These are phyloP conservation scores for Fundulus diaphanus DNA, from an alignment of 2,797 vertebrate species.

Conservation along the genomic window DNA sequence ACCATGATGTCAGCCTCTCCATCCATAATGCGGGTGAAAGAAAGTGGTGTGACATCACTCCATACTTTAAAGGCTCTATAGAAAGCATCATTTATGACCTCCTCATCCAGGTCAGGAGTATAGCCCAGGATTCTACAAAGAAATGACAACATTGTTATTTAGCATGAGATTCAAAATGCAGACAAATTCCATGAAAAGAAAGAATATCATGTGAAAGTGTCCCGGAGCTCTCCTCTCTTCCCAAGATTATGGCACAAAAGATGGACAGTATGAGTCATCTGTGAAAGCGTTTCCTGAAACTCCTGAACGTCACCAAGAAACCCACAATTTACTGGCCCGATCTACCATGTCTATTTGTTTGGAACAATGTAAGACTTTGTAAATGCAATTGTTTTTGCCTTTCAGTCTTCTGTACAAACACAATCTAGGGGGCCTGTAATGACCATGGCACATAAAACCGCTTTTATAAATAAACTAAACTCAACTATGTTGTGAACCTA, in stretches of 20 bases:
- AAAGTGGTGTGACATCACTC: slow-evolving; percentile 93
- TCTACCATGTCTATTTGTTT: slow-evolving; percentile 31
- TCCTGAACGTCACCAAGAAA: slow-evolving; percentile 38
- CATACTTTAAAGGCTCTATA: slow-evolving; percentile 96
- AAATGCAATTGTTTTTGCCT: slow-evolving; percentile 67
- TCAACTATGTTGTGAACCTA: slow-evolving; percentile 59
- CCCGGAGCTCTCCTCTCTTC: neutral
- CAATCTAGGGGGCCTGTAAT: slow-evolving; percentile 40
- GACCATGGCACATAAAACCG: slow-evolving; percentile 38
- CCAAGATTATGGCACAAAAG: slow-evolving; percentile 27
- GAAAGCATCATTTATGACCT: slow-evolving; percentile 95
- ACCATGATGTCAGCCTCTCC: slow-evolving; percentile 99
- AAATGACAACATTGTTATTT: slow-evolving; percentile 2
- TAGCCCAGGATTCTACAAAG: slow-evolving; percentile 91
- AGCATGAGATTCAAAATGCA: slow-evolving; percentile 1
- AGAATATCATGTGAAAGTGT: neutral
- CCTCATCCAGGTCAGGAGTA: slow-evolving; percentile 91
- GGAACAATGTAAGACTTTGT: slow-evolving; percentile 39
- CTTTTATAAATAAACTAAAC: slow-evolving; percentile 60
- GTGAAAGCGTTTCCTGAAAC: slow-evolving; percentile 44
- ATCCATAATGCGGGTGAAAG: slow-evolving; percentile 88
- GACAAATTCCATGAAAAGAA: neutral
- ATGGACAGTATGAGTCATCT: slow-evolving; percentile 50
- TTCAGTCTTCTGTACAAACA: slow-evolving; percentile 34
- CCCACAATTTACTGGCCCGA: slow-evolving; percentile 27